Evolutionary conservation across 2,797 vertebrate species (phyloP), one percentile per base, ranked within the genome.

Genomic region (Paedocypris micromegethes): DNA sequence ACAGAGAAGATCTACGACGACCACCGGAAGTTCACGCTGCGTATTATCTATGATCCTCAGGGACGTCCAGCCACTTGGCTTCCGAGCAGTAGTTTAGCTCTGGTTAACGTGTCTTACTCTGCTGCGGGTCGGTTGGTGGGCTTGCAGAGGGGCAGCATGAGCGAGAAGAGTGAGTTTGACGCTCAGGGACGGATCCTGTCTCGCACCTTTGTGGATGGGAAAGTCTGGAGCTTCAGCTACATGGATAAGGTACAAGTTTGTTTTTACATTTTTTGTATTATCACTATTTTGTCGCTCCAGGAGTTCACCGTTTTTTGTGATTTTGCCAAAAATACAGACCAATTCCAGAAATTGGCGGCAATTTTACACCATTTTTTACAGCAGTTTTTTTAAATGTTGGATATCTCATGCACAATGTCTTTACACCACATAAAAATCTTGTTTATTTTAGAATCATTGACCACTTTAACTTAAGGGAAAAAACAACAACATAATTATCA

Each of bases 1-100:
- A 94, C 93, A 0, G 93, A 94, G 73, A 94, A 94, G 83, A 93
- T 94, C 81, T 94, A 94, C 0, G 93, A 94, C 0, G 93, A 94
- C 71, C 93, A 94, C 79, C 87, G 92, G 0, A 94, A 94, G 57
- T 94, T 94, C 74, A 93, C 90, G 0, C 80, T 94, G 67, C 85
- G 92, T 74, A 93, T 94, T 77, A 92, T 94, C 62, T 94, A 94
- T 0, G 92, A 93, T 72, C 86, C 90, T 41, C 87, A 91, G 56
- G 93, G 93, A 9, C 88, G 92, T 1, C 92, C 93, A 2, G 91
- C 92, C 73, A 91, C 92, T 44, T 94, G 93, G 93, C 87, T 94
- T 3, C 92, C 93, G 9, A 93, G 92, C 86, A 94, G 92, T 0
- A 92, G 92, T 9, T 81, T 94, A 83, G 92, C 92, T 0, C 87